Base-by-base conservation (phyloP, 2,797 vertebrate species). In the Perodicticus potto region DNA sequence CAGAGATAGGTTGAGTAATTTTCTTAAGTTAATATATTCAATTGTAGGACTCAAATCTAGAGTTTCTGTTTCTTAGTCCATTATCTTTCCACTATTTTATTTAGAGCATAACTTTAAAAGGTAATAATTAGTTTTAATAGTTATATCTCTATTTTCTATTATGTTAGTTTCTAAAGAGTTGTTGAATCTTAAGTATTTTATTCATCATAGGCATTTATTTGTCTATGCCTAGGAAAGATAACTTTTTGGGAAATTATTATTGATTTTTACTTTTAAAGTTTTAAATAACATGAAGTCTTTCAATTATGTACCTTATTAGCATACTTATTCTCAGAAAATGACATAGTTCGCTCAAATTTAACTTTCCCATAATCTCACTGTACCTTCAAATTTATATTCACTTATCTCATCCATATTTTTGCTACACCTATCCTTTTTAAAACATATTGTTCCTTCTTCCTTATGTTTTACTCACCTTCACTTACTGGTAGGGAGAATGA, bases 91-190 rank as follows among this genome's bases (percentile, higher is more conserved):
- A 84, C 23, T 91, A 0, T 59, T 72, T 86, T 93, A 84, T 86
- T 96, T 96, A 65, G 5, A 91, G 14, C 40, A n/a, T 84, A 91
- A 82, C 70, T 91, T 95, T 84, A 92, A 80, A 85, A 67, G 20
- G 32, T 91, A 63, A 1, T 83, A 55, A 34, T 89, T 91, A n/a
- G 20, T 95, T 95, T 93, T 70, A 94, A 78, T 93, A 72, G 72
- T 89, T 88, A 69, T 49, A 57, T 59, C 27, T 89, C 84, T 82
- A n/a, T 63, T 76, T 91, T 63, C 74, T 1, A 89, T 84, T 81
- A 73, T 70, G 93, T 65, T 91, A 80, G 37, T 92, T 96, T 94
- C 49, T 63, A 94, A 74, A 82, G 32, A 83, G 43, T 61, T 86
- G 32, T 3, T 90, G 40, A 80, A 63, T 93, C 53, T 76, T 81